These are phyloP conservation scores for Catharus bicknelli DNA, from an alignment of 2,113 vertebrate genomes.

Conservation along the genomic window DNA sequence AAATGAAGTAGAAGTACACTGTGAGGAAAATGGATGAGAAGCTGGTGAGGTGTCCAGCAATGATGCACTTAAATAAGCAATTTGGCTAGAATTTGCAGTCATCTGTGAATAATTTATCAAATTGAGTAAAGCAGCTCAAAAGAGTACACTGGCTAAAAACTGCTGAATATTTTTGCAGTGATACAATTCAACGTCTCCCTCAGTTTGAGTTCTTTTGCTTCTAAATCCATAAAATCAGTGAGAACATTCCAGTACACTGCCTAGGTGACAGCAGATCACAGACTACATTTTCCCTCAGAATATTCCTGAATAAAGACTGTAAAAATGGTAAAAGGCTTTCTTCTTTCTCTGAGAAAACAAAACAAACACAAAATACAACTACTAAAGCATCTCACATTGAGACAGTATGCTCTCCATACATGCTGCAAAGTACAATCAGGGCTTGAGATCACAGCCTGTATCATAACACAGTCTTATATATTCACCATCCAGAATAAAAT, in stretches of 20 bases:
- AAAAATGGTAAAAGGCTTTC: not conserved
- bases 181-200: not conserved
- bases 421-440: not conserved
- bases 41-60: slow-evolving; percentile 63
- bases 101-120: slow-evolving; percentile 71
- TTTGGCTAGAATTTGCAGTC: slow-evolving; percentile 58
- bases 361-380: not conserved
- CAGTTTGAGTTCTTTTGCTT: not conserved
- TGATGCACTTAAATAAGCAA: slow-evolving; percentile 67
- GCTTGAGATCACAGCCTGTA: not conserved
- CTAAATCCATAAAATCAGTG: not conserved
- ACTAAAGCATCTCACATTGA: not conserved
- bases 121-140: slow-evolving; percentile 37
- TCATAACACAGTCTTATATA: not conserved
- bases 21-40: slow-evolving; percentile 47
- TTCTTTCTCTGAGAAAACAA: not conserved
- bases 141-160: not conserved
- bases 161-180: not conserved
- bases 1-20: slow-evolving; percentile 50
- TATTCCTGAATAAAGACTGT: not conserved
- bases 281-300: not conserved
- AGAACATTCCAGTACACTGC: not conserved
- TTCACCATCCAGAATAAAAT: not conserved
- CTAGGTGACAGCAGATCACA: not conserved
- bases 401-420: not conserved